phyloP scores from a whole-genome alignment of 2,113 vertebrate species.

The Syngnathus floridae region DNA sequence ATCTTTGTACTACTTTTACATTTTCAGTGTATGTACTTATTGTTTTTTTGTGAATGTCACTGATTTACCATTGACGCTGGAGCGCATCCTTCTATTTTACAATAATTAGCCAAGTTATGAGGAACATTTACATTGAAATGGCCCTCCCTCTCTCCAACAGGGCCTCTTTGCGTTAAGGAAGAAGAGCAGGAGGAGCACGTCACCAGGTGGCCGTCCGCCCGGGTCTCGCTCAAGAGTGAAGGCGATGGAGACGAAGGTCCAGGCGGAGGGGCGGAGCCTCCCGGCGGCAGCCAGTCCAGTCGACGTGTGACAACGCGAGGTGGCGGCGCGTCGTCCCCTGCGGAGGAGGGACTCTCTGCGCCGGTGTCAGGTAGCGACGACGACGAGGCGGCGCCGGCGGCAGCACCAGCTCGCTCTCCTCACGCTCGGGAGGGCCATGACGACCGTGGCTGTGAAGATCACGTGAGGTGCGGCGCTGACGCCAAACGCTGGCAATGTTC shows the following conservation, averaged over 20 bases:
- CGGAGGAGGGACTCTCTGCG: not conserved
- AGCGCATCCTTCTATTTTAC: no score
- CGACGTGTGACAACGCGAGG: no score
- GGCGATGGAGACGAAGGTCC: not conserved
- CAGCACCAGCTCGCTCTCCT: not conserved
- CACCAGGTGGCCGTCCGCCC: not conserved
- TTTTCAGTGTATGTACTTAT: no score
- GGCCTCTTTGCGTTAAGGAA: not conserved
- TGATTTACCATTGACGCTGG: no score
- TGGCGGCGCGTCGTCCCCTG: no score
- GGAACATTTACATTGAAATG: no score
- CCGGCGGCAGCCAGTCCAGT: no score
- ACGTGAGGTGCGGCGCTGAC: not conserved
- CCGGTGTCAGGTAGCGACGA: not conserved
- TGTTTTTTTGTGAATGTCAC: no score
- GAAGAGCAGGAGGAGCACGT: not conserved
- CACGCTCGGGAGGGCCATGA: not conserved
- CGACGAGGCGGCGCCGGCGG: not conserved
- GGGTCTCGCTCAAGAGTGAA: not conserved
- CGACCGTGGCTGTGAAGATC: not conserved
- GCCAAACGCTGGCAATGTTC: not conserved
- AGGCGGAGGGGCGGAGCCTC: no score
- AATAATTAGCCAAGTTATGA: no score
- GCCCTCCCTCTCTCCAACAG: no score
- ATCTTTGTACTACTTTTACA: no score